Evolutionary conservation across 2,797 vertebrate genomes (phyloP).

Genomic region (Cryptoprocta ferox): DNA sequence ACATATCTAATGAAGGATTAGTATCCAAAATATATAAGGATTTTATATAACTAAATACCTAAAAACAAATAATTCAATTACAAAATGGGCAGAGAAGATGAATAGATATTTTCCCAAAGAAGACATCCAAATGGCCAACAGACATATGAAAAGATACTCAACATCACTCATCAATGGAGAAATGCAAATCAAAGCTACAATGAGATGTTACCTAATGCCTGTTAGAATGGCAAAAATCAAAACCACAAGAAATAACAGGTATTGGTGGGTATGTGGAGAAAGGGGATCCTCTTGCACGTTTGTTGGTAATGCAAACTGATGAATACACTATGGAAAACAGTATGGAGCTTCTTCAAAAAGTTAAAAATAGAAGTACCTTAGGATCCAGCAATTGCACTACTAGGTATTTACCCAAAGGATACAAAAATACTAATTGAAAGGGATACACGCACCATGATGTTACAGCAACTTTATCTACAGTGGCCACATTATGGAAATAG

Average conservation of each 20-base stretch:
- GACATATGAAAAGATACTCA: too few relatives aligned
- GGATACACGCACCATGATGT: not conserved
- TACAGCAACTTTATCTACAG: not conserved
- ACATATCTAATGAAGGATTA: not conserved
- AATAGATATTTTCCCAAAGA: not conserved
- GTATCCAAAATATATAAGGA: not conserved
- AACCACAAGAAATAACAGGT: not conserved
- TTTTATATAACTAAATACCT: not conserved
- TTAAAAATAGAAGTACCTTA: not conserved
- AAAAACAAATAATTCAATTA: not conserved
- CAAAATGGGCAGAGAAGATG: not conserved
- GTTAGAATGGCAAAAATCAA: not conserved
- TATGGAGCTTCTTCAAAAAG: not conserved
- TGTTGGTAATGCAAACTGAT: not conserved
- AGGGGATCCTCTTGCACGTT: not conserved
- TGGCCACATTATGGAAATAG: not conserved
- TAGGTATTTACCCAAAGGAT: not conserved
- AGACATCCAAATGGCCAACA: too few relatives aligned
- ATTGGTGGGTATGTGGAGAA: not conserved
- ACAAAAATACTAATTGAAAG: not conserved
- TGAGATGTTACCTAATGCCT: too few relatives aligned
- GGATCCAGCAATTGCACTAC: not conserved
- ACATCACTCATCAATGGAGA: too few relatives aligned
- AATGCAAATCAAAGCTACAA: too few relatives aligned
- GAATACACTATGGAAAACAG: not conserved